Evolutionary conservation across 2,888 invertebrate genomes (phyloP).

Genomic region (Cremastinae sp.): DNA sequence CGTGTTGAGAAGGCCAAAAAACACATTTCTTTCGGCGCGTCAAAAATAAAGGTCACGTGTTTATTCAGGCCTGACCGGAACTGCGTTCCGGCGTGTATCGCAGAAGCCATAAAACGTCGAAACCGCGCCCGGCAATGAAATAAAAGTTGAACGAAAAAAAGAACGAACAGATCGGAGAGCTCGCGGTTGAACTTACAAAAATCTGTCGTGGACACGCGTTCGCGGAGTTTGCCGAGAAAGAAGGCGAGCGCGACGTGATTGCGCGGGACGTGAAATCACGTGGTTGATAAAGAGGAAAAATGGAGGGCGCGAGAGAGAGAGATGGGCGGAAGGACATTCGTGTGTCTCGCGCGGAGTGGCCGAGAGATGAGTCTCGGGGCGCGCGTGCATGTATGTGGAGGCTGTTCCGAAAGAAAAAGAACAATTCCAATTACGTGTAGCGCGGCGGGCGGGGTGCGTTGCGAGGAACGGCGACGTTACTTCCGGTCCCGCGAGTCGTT

Average conservation of each 20-base stretch:
- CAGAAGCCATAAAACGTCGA: neutral
- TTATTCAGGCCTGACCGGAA: too few species aligned
- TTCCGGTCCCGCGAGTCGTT: constrained; percentile 66
- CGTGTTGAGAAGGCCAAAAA: too few species aligned
- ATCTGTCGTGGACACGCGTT: constrained; percentile 46
- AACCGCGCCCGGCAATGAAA: neutral
- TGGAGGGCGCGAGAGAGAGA: constrained; percentile 31
- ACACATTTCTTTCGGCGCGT: too few species aligned
- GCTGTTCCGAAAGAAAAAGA: constrained; percentile 61
- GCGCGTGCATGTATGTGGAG: constrained; percentile 22
- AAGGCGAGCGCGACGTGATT: constrained; percentile 3
- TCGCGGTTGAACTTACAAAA: neutral
- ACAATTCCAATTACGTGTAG: constrained; percentile 64
- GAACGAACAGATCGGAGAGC: too few species aligned
- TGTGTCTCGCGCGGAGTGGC: neutral
- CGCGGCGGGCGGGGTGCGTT: constrained; percentile 22
- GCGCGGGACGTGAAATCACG: constrained; percentile 35
- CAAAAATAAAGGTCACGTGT: too few species aligned
- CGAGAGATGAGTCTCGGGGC: constrained; percentile 21
- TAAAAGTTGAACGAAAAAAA: too few species aligned
- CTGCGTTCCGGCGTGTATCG: too few species aligned
- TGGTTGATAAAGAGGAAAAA: constrained; percentile 21
- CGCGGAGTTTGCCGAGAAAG: constrained; percentile 21
- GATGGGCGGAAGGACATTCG: constrained; percentile 42
- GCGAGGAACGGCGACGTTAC: constrained; percentile 63